Conservation (phyloP, 1,140 invertebrate species). For the Dendrolimus punctatus region DNA sequence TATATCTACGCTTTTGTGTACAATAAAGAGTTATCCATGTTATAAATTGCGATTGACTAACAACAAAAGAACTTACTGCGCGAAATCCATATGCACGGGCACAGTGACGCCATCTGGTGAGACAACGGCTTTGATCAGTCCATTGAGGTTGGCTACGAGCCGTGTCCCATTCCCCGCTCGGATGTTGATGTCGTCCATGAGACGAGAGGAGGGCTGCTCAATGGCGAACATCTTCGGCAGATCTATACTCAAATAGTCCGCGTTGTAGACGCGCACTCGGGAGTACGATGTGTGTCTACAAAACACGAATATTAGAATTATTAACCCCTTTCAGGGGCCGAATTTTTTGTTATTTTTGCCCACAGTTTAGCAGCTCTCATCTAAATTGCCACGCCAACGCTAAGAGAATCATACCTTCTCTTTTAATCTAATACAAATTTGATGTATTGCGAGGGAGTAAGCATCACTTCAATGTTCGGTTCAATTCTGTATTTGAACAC, state of each 20-base stretch:
- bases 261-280: conserved; percentile 50
- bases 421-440: too few species aligned
- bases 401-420: too few species aligned
- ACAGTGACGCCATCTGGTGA: conserved; percentile 27
- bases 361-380: too few species aligned
- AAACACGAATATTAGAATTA: not conserved
- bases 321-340: too few species aligned
- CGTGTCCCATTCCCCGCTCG: conserved; percentile 37
- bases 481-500: too few species aligned
- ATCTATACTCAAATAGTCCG: conserved; percentile 50
- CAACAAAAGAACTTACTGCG: conserved; percentile 37
- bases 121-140: conserved; percentile 43
- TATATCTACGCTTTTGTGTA: too few species aligned
- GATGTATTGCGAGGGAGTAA: too few species aligned
- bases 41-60: not conserved
- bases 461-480: too few species aligned
- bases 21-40: too few species aligned
- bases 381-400: too few species aligned
- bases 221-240: conserved; percentile 54
- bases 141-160: conserved; percentile 28
- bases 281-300: conserved; percentile 53
- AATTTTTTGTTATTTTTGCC: too few species aligned
- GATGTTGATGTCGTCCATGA: conserved; percentile 37
- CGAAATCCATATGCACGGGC: conserved; percentile 56
- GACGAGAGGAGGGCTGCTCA: conserved; percentile 31